Evolutionary conservation across 2,113 vertebrate species (phyloP).

Genomic region (Hemiscyllium ocellatum): DNA sequence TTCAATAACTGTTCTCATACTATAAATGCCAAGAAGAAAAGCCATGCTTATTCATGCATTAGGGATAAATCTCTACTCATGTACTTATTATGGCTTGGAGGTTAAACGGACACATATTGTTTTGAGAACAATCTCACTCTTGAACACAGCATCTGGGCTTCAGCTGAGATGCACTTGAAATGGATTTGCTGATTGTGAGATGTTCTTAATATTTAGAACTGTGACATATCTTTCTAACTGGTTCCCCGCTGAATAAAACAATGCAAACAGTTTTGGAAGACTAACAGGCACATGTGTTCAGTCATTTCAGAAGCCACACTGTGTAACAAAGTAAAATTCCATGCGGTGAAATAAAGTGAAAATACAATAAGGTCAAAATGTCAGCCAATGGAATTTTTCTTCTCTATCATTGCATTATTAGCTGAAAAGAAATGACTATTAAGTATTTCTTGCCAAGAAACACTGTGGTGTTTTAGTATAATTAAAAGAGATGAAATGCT

Average conservation of each 20-base stretch:
- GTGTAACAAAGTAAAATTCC: background rate
- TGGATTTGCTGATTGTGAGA: background rate
- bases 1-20: background rate
- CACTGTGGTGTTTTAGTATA: background rate
- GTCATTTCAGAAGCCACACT: background rate
- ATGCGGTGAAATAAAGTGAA: slow-evolving; percentile 17
- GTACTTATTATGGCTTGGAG: background rate
- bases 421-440: background rate
- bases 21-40: background rate
- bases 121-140: background rate
- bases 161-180: background rate
- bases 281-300: background rate
- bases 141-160: background rate
- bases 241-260: background rate
- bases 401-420: background rate
- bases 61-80: background rate
- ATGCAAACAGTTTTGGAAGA: background rate
- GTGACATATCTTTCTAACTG: background rate
- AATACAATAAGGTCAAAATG: background rate
- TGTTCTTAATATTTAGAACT: background rate
- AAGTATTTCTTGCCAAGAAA: background rate
- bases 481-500: background rate
- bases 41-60: background rate
- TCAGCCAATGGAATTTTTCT: background rate
- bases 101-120: background rate